phyloP scores from a whole-genome alignment of 1,140 invertebrate genomes.

The Lepidostoma basale region DNA sequence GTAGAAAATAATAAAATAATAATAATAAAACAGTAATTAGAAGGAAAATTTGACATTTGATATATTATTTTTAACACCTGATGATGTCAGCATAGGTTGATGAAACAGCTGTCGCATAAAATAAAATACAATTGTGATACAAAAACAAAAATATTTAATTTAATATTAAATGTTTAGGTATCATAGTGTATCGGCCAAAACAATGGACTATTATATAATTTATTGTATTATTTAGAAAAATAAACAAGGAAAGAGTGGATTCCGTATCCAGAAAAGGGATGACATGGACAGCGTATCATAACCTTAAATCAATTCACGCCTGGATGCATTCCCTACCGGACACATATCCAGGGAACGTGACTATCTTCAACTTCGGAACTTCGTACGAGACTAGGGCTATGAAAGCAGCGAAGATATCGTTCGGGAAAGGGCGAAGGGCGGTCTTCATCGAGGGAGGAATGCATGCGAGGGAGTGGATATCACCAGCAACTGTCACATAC shows the following conservation, averaged over 20 bases:
- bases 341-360: slow-evolving; percentile 58
- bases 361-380: slow-evolving; percentile 58
- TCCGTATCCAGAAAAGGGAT: neutral
- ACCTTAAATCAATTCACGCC: slow-evolving; percentile 49
- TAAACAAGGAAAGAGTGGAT: neutral
- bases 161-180: too few relatives aligned
- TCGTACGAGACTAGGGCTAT: slow-evolving; percentile 66
- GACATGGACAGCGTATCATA: slow-evolving; percentile 55
- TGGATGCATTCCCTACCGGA: slow-evolving; percentile 57
- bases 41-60: too few relatives aligned
- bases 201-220: too few relatives aligned
- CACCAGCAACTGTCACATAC: slow-evolving; percentile 65
- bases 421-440: slow-evolving; percentile 48
- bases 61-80: too few relatives aligned
- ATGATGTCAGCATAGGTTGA: too few relatives aligned
- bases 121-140: too few relatives aligned
- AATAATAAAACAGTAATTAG: too few relatives aligned
- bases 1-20: too few relatives aligned
- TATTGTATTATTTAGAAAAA: neutral
- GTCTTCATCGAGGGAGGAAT: slow-evolving; percentile 58
- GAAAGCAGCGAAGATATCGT: slow-evolving; percentile 64
- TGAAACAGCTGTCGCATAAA: too few relatives aligned
- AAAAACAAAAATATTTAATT: too few relatives aligned
- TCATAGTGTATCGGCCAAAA: too few relatives aligned
- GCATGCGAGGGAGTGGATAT: slow-evolving; percentile 74